phyloP scores from a whole-genome alignment of 2,888 invertebrate species.

The Mesoligia furuncula region DNA sequence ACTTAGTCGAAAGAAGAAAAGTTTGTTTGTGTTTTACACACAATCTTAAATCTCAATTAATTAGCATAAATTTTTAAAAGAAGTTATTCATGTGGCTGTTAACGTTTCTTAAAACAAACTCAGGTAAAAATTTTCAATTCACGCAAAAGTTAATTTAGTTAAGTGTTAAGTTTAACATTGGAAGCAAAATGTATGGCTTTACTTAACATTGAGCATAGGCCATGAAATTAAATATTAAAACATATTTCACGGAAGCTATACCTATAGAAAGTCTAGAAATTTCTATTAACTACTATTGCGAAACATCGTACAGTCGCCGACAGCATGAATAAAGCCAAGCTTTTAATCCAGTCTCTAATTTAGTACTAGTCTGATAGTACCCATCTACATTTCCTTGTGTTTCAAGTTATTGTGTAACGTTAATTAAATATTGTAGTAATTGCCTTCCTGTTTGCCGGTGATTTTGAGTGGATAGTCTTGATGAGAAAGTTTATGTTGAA shows the following conservation, averaged over 20 bases:
- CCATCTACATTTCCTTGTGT: conserved; percentile 65
- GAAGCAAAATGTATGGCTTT: no score
- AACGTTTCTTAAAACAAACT: not conserved
- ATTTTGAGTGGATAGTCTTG: not conserved
- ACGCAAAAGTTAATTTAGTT: no score
- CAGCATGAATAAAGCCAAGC: conserved; percentile 38
- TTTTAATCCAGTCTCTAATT: conserved; percentile 55
- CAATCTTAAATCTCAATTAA: not conserved
- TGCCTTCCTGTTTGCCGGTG: conserved; percentile 43
- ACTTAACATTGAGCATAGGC: no score
- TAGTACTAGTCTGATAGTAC: conserved; percentile 48
- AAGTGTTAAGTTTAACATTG: no score
- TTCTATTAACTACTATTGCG: conserved; percentile 37
- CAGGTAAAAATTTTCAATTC: no score
- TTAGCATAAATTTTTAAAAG: not conserved
- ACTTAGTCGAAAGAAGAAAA: not conserved
- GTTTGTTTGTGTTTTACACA: not conserved
- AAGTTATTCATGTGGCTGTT: not conserved
- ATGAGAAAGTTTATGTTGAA: conserved; percentile 19
- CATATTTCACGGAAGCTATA: not conserved
- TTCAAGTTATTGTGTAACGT: conserved; percentile 61
- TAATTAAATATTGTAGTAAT: conserved; percentile 65
- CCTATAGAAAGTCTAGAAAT: conserved; percentile 28
- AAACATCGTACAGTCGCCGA: conserved; percentile 21
- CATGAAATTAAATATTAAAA: not conserved